Evolutionary conservation across 2,113 vertebrate species (phyloP).

Genomic region (Rhynchopsitta pachyrhyncha): DNA sequence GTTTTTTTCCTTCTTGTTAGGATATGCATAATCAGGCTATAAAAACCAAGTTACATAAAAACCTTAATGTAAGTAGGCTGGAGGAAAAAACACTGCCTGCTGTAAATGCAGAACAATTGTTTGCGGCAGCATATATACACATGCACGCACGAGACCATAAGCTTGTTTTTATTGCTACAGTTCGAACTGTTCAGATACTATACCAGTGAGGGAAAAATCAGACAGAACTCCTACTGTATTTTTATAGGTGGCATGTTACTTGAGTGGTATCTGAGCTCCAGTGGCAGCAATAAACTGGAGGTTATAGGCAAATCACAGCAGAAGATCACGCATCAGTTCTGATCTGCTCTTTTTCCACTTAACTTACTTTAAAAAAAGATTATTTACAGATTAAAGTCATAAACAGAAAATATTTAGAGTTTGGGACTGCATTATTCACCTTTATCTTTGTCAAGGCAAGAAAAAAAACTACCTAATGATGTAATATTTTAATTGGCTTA

Average conservation of each 20-base stretch:
- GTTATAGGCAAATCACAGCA: background rate
- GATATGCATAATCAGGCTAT: constrained; percentile 36
- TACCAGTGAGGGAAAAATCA: background rate
- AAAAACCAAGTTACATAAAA: background rate
- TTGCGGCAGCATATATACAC: background rate
- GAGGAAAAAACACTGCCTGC: background rate
- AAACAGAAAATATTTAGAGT: constrained; percentile 19
- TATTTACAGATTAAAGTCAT: background rate
- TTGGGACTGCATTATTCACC: background rate
- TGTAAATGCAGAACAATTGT: background rate
- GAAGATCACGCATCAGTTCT: background rate
- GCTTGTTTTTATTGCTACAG: background rate
- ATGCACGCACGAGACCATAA: background rate
- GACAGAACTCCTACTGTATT: background rate
- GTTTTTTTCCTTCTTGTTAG: constrained; percentile 58
- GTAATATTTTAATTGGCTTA: background rate
- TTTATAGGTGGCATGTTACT: background rate
- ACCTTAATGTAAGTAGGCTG: background rate
- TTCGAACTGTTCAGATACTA: background rate
- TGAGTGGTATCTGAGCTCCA: background rate
- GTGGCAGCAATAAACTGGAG: background rate
- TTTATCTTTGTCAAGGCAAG: background rate
- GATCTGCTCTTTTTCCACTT: background rate
- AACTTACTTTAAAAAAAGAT: background rate
- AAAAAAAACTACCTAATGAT: background rate